Conservation (phyloP, 2,113 vertebrate genomes). For the Ploceus nigricollis region DNA sequence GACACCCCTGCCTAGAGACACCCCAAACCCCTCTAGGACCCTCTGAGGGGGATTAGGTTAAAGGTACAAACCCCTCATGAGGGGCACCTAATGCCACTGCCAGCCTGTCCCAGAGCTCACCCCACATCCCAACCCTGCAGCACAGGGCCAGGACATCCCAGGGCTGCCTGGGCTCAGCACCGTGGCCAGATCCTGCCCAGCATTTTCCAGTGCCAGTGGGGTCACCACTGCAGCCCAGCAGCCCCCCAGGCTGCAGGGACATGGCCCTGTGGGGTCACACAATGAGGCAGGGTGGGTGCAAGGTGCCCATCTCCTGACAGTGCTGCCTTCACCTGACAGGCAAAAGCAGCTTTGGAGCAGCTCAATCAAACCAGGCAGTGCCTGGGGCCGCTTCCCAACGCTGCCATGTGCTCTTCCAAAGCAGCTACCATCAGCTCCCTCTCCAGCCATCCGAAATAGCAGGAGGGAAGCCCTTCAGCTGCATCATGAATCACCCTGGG, state of each 20-base stretch:
- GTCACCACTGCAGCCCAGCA: neutral
- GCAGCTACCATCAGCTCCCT: neutral
- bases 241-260: neutral
- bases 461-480: slow-evolving; percentile 44
- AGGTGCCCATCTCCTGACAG: rapidly evolving
- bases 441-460: neutral
- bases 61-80: neutral
- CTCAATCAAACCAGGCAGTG: neutral
- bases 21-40: neutral
- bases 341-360: neutral
- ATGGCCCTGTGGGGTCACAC: rapidly evolving
- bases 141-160: neutral
- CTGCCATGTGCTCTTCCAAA: neutral
- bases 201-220: rapidly evolving
- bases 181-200: neutral
- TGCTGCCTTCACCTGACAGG: neutral
- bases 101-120: neutral
- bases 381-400: neutral
- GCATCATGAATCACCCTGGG: slow-evolving; percentile 19
- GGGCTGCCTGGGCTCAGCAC: neutral
- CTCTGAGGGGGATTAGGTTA: neutral
- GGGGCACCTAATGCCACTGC: neutral
- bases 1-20: rapidly evolving
- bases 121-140: neutral
- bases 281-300: rapidly evolving